These are phyloP conservation scores for Agriopis leucophaearia DNA, from an alignment of 2,888 invertebrate species.

Conservation along the genomic window DNA sequence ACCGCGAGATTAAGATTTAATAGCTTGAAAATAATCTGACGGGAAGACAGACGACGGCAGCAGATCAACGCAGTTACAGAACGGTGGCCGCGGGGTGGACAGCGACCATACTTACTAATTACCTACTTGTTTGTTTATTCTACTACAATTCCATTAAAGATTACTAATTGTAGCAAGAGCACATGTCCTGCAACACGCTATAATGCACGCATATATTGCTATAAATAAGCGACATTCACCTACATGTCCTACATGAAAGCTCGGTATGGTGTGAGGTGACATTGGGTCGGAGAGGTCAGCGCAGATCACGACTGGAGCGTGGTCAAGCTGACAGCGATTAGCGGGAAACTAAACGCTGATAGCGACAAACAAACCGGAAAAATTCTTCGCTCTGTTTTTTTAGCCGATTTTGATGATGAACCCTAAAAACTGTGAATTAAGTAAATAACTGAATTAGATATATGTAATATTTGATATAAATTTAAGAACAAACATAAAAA, in stretches of 20 bases:
- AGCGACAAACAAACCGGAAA: constrained; percentile 14
- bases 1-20: too few relatives aligned
- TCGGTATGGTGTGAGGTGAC: constrained; percentile 44
- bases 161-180: not conserved
- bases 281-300: constrained; percentile 43
- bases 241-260: constrained; percentile 50
- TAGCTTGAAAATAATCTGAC: too few relatives aligned
- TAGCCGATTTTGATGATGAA: not conserved
- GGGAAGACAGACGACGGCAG: too few relatives aligned
- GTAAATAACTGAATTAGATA: too few relatives aligned
- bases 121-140: too few relatives aligned
- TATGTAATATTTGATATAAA: too few relatives aligned
- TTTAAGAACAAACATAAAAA: not conserved
- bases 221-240: constrained; percentile 45
- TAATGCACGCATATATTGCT: not conserved
- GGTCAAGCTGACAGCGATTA: constrained; percentile 18
- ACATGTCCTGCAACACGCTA: not conserved
- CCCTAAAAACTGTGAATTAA: too few relatives aligned
- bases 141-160: too few relatives aligned
- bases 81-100: too few relatives aligned
- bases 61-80: too few relatives aligned
- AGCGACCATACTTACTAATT: too few relatives aligned
- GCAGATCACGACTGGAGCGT: constrained; percentile 33
- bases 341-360: constrained; percentile 4
- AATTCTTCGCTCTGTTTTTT: not conserved